Conservation (phyloP, 2,888 invertebrate species). For the Epinotia demarniana region DNA sequence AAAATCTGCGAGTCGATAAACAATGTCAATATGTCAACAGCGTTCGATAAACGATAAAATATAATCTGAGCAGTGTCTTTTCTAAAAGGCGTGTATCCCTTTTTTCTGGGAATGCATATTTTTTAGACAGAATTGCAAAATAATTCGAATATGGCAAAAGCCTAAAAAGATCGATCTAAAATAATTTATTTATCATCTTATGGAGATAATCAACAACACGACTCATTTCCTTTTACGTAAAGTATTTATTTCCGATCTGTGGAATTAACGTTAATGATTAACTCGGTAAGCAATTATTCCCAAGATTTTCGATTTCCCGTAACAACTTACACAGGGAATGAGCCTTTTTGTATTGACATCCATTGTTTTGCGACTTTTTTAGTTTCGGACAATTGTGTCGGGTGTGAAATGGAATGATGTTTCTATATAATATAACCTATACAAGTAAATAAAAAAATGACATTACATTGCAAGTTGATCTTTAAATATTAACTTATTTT, state of each 20-base stretch:
- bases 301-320: background rate
- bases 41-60: slow-evolving; percentile 3
- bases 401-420: slow-evolving; percentile 29
- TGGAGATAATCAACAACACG: background rate
- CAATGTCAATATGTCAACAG: slow-evolving; percentile 17
- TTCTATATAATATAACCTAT: background rate
- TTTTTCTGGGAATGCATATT: background rate
- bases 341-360: background rate
- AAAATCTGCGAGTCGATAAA: slow-evolving; percentile 13
- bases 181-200: background rate
- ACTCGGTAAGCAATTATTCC: too few species aligned
- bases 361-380: background rate
- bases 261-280: too few species aligned
- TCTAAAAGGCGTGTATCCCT: background rate
- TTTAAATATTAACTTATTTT: slow-evolving; percentile 10
- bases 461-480: slow-evolving; percentile 14
- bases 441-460: slow-evolving; percentile 11
- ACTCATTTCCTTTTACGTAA: too few species aligned
- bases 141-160: background rate
- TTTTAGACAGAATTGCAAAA: background rate
- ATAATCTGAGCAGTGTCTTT: background rate
- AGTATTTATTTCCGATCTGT: too few species aligned
- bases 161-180: background rate
- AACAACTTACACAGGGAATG: background rate
- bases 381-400: background rate